Evolutionary conservation across 2,888 invertebrate genomes (phyloP), one percentile per base, ranked within the genome.

Genomic region (Ophion ellenae): DNA sequence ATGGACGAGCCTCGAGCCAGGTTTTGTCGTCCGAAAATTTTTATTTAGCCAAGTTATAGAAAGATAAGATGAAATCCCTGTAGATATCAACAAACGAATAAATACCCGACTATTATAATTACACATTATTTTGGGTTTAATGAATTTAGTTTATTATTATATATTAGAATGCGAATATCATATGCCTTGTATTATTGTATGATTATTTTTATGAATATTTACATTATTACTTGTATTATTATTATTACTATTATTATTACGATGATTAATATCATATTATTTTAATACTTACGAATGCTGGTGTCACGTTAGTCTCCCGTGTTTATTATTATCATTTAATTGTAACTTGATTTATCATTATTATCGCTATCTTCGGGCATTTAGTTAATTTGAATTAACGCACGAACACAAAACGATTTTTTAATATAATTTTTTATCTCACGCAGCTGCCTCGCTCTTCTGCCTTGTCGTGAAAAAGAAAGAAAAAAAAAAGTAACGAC

Each of bases 221-320:
- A 87, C 83, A 86, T 85, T 87, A 81, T 86, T 85, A 87, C 87
- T 89, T 88, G 87, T 88, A 88, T 87, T 85, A 89, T 88, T 88
- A 89, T 88, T 89, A 88, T 87, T 86, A 88, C 88, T 86, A 86
- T 88, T 84, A 85, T 87, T 85, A 87, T 87, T 80, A 89, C 83
- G 71, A 88, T 86, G 78, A 88, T 85, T 87, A 87, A 79, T 74
- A 87, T 70, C 85, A 85, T 82, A 78, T 86, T 88, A 85, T 88
- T 88, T 87, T 84, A 82, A 84, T 80, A 84, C 40, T 74, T 84
- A 87, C 66, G 76, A 81, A 76, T 69, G 75, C 78, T 74, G 64
- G 69, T 80, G 83, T 66, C 84, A 71, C 84, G 53, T 86, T 86
- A 77, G 80, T 83, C 69, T 61, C 73, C 76, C 81, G 74, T 74